phyloP scores from a whole-genome alignment of 2,113 vertebrate genomes.

The Sialia sialis region DNA sequence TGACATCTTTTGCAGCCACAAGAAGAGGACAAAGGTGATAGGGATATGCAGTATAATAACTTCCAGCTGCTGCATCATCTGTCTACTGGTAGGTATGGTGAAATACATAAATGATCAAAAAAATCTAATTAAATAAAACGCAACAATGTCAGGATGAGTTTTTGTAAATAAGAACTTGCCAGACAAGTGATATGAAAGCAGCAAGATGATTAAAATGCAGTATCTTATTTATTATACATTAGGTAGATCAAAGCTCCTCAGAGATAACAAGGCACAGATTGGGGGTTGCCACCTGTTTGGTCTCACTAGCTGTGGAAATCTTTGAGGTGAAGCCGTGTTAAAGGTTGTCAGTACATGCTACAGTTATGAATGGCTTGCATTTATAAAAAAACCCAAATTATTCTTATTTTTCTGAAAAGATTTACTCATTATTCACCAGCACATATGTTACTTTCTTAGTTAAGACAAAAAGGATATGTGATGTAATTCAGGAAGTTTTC shows the following conservation, averaged over 20 bases:
- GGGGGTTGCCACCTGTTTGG: conserved; percentile 59
- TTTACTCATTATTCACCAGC: background rate
- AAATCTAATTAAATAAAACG: conserved; percentile 17
- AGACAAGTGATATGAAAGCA: conserved; percentile 54
- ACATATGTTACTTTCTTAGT: background rate
- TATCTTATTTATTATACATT: conserved; percentile 71
- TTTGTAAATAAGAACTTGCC: conserved; percentile 44
- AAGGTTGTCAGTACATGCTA: background rate
- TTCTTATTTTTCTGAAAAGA: background rate
- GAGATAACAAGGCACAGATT: conserved; percentile 41
- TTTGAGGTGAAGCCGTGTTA: conserved; percentile 48
- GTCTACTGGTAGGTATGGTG: conserved; percentile 3
- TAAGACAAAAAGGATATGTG: background rate
- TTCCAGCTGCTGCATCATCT: conserved; percentile 36
- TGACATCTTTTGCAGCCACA: background rate
- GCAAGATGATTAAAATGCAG: conserved; percentile 66
- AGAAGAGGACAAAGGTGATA: background rate
- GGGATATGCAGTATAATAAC: background rate
- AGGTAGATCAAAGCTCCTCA: conserved; percentile 69
- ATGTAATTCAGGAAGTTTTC: background rate
- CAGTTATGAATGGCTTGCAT: background rate
- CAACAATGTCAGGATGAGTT: conserved; percentile 31
- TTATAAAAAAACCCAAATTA: background rate
- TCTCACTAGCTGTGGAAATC: conserved; percentile 45
- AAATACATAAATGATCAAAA: conserved; percentile 75